Base-by-base conservation (phyloP, 2,113 vertebrate species). In the Rana temporaria region DNA sequence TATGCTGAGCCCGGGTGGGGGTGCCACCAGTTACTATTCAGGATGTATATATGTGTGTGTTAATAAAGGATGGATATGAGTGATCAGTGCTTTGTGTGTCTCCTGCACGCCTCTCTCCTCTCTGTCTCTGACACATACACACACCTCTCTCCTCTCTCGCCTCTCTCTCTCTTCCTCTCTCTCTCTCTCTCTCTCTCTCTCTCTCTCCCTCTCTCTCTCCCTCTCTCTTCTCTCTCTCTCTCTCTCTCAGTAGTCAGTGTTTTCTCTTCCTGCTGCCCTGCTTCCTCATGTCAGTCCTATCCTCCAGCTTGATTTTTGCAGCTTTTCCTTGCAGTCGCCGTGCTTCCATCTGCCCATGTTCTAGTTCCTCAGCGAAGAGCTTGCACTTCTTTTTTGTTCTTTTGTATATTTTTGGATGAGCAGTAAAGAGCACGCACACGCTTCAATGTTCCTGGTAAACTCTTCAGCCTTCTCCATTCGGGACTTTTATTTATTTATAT, bases 141-240 rank as follows among this genome's bases (percentile, higher is more conserved):
- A 52, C 56, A 62, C 56, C 42, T 42, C 42, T 42, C 42, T 42
- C 18, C 3, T 19, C 38, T 63, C 59, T 65, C 62, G n/a, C 76
- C 55, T 89, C 75, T 82, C 85, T 87, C 86, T 69, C 77, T 84
- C 79, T 78, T 67, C 85, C 88, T 89, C 85, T 85, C 78, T 84
- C 86, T 87, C 84, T 84, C 85, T 83, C 85, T 72, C 80, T 85
- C 85, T 88, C 85, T 88, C 87, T 84, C 89, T 87, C 85, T 85
- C 88, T 88, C 89, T 88, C 90, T 91, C 90, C 89, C 89, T 87
- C 91, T 87, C 84, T 91, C 87, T 90, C 82, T 88, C 88, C 89
- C 63, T 85, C 75, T 85, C 87, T 78, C 87, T 63, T 42, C 66
- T n/a, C 64, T 8, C 16, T 56, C 30, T 73, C 19, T 69, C 17